Conservation (phyloP, 1,140 invertebrate species). For the Drosophila hydei region DNA sequence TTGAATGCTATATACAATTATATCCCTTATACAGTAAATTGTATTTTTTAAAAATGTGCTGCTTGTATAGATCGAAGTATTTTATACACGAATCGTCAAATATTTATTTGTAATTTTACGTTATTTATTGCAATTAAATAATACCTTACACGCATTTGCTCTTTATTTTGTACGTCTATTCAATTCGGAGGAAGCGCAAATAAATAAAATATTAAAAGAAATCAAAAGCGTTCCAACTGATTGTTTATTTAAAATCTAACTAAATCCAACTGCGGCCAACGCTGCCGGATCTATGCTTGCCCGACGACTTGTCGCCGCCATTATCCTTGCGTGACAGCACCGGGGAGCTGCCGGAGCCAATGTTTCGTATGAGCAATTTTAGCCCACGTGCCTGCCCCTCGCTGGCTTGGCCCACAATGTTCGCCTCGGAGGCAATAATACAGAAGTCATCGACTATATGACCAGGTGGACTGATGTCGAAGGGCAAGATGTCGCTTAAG, state of each 20-base stretch:
- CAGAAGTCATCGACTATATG: constrained; percentile 97
- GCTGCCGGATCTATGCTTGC: constrained; percentile 77
- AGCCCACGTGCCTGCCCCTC: constrained; percentile 89
- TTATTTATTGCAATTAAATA: constrained; percentile 82
- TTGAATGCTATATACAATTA: constrained; percentile 39
- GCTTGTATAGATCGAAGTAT: constrained; percentile 73
- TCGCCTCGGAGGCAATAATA: constrained; percentile 91
- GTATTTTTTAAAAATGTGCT: constrained; percentile 76
- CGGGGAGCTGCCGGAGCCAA: constrained; percentile 91
- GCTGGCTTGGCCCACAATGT: constrained; percentile 73
- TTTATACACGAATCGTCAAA: constrained; percentile 76
- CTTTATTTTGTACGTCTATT: constrained; percentile 63
- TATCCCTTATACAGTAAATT: constrained; percentile 65
- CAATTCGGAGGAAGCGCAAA: constrained; percentile 64
- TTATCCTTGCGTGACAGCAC: constrained; percentile 89
- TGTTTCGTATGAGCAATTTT: constrained; percentile 91
- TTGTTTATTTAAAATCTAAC: not conserved
- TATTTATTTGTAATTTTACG: constrained; percentile 81
- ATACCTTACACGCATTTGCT: constrained; percentile 66
- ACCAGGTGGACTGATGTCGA: constrained; percentile 87
- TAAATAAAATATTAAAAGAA: constrained; percentile 51
- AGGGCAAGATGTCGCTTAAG: constrained; percentile 85
- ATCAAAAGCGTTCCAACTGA: not conserved
- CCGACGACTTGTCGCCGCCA: constrained; percentile 46
- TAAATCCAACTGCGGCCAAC: constrained; percentile 82